A percentile compares a stretch with the other conserved stretches of the same genome.
Evolutionary conservation across 2,113 vertebrate genomes (phyloP).

Genomic region (Mus spicilegus): DNA sequence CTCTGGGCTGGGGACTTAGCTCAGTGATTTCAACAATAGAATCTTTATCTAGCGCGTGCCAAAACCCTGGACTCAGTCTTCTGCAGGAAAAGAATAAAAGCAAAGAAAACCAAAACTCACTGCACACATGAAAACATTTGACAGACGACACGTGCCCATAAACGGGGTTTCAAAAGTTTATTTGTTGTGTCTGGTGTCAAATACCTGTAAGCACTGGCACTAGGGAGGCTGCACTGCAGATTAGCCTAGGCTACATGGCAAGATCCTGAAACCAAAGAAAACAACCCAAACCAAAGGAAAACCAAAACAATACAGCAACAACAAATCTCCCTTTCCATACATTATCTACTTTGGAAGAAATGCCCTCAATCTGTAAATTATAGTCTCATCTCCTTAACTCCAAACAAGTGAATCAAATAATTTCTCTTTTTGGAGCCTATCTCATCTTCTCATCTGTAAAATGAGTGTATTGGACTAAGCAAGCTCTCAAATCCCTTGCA

Average conservation of each 20-base stretch:
- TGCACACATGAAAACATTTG: neutral
- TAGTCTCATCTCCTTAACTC: neutral
- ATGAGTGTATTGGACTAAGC: neutral
- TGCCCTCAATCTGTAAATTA: neutral
- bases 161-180: slow-evolving; percentile 22
- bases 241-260: neutral
- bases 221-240: neutral
- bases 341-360: slow-evolving; percentile 41
- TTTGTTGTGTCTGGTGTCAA: neutral
- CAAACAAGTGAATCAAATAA: neutral
- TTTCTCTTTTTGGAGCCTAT: neutral
- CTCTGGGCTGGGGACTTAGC: neutral
- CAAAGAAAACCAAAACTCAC: neutral
- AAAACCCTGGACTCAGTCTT: neutral
- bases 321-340: neutral
- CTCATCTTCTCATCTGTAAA: slow-evolving; percentile 35
- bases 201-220: neutral
- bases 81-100: neutral
- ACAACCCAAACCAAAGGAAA: neutral
- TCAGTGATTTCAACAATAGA: neutral
- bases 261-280: neutral
- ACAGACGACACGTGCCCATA: neutral
- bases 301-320: neutral
- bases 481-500: neutral
- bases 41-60: neutral